phyloP scores from a whole-genome alignment of 2,888 invertebrate species.

The Pardosa pseudoannulata region DNA sequence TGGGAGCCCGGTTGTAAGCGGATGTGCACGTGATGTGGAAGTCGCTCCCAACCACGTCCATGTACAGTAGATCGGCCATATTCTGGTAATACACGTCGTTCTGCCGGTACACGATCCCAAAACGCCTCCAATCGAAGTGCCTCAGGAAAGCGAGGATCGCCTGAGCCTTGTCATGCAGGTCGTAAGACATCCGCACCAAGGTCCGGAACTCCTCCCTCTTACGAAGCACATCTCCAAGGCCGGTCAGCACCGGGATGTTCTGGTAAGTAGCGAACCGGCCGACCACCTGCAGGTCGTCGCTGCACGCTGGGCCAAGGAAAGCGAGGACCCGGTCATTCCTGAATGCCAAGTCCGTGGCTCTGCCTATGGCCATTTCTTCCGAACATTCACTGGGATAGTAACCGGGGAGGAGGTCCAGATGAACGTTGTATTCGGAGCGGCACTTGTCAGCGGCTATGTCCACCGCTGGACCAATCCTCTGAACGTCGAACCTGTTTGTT shows the following conservation, averaged over 20 bases:
- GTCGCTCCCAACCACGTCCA: conserved; percentile 19
- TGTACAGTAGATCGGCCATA: conserved; percentile 63
- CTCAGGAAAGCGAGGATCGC: conserved; percentile 73
- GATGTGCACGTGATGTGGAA: conserved; percentile 70
- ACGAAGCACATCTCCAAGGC: conserved; percentile 73
- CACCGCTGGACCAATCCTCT: conserved; percentile 74
- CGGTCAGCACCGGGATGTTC: conserved; percentile 74
- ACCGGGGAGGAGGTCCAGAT: conserved; percentile 54
- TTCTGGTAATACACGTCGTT: conserved; percentile 73
- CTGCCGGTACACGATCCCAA: conserved; percentile 72
- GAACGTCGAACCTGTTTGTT: conserved; percentile 72
- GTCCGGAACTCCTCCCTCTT: conserved; percentile 72
- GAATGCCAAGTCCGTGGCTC: conserved; percentile 66
- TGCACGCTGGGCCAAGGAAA: conserved; percentile 74
- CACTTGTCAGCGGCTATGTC: conserved; percentile 73
- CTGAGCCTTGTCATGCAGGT: conserved; percentile 73
- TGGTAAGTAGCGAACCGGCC: conserved; percentile 73
- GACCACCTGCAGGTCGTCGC: conserved; percentile 74
- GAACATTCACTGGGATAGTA: conserved; percentile 72
- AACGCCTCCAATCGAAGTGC: conserved; percentile 72
- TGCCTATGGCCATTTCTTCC: conserved; percentile 72
- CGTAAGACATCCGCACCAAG: conserved; percentile 73
- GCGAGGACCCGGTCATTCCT: conserved; percentile 66
- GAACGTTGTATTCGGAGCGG: conserved; percentile 33
- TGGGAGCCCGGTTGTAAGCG: conserved; percentile 59